Evolutionary conservation across 2,113 vertebrate genomes (phyloP).

Genomic region (Macrotus californicus): DNA sequence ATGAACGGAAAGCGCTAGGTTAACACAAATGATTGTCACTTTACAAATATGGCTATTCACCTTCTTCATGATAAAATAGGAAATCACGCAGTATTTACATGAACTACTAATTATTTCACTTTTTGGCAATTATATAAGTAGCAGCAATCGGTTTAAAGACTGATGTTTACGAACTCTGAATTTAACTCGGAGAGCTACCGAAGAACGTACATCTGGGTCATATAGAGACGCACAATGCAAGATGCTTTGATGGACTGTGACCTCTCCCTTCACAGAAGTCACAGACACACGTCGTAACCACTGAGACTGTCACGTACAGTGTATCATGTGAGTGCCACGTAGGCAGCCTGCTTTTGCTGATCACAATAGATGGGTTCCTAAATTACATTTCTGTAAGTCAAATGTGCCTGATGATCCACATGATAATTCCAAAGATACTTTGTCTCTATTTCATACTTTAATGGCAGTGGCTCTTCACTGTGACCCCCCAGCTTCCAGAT

Average conservation of each 20-base stretch:
- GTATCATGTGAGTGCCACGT: neutral
- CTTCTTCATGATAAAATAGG: slow-evolving; percentile 79
- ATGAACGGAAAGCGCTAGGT: slow-evolving; percentile 67
- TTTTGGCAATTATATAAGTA: slow-evolving; percentile 83
- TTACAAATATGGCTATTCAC: slow-evolving; percentile 75
- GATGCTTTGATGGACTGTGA: neutral
- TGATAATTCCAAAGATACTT: neutral
- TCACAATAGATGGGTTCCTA: neutral
- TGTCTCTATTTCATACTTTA: neutral
- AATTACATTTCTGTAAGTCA: neutral
- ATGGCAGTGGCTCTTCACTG: neutral
- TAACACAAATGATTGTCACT: slow-evolving; percentile 88
- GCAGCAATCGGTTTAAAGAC: slow-evolving; percentile 81
- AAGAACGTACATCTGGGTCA: neutral
- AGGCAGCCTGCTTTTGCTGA: neutral
- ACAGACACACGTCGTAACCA: neutral
- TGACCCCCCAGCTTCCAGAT: neutral
- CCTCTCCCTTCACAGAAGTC: slow-evolving; percentile 21
- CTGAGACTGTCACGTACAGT: neutral
- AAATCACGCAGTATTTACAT: slow-evolving; percentile 78
- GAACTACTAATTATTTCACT: slow-evolving; percentile 72
- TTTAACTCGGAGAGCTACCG: slow-evolving; percentile 3
- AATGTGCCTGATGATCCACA: neutral
- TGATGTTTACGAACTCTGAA: slow-evolving; percentile 65
- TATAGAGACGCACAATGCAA: slow-evolving; percentile 46